Evolutionary conservation across 2,888 invertebrate genomes (phyloP).

Genomic region (Hyppa rectilinea): DNA sequence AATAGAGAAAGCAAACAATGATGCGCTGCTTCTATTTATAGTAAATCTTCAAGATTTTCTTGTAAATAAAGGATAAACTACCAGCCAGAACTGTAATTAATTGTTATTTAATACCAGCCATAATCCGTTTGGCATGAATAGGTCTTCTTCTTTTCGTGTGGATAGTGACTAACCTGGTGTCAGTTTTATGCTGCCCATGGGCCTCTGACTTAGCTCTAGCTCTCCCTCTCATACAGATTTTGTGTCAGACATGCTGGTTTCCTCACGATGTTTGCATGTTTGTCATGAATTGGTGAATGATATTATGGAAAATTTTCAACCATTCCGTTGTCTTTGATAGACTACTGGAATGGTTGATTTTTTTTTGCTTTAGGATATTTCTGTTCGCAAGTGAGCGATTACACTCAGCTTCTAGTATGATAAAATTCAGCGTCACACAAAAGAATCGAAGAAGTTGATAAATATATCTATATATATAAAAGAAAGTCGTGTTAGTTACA

Average conservation of each 20-base stretch:
- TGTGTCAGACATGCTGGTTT: no score
- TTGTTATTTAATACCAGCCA: slow-evolving; percentile 16
- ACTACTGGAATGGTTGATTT: no score
- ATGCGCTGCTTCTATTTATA: slow-evolving; percentile 66
- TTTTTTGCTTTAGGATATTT: no score
- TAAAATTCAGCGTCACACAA: slow-evolving; percentile 7
- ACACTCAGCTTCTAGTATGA: background rate
- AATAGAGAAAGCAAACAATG: slow-evolving; percentile 71
- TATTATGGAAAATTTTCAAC: background rate
- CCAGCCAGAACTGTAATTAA: slow-evolving; percentile 29
- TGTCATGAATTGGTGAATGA: no score
- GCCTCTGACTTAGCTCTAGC: no score
- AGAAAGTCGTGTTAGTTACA: no score
- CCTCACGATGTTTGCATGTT: no score
- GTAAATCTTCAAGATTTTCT: slow-evolving; percentile 29
- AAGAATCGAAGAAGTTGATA: slow-evolving; percentile 10
- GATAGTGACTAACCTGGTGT: no score
- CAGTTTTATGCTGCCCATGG: no score
- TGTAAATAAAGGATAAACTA: slow-evolving; percentile 27
- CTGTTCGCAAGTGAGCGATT: background rate
- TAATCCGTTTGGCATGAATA: slow-evolving; percentile 10
- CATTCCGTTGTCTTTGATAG: background rate
- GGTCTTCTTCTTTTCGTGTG: no score
- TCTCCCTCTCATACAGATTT: no score
- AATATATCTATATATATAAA: no score